Evolutionary conservation across 2,888 invertebrate species (phyloP).

Genomic region (Ormia ochracea): DNA sequence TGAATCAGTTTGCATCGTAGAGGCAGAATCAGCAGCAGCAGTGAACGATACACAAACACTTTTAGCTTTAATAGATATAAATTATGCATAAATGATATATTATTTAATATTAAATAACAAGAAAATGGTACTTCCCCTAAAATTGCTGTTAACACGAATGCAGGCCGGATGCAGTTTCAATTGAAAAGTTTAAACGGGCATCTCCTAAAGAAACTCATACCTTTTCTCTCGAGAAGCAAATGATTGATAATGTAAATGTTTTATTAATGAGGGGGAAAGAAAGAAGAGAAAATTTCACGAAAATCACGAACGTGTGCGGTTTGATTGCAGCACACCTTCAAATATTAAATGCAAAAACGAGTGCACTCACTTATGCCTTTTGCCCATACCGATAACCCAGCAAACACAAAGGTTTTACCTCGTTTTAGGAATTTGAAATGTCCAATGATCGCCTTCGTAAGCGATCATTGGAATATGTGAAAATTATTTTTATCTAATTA

Average conservation of each 20-base stretch:
- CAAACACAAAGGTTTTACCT: too few species aligned
- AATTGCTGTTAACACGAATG: not conserved
- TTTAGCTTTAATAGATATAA: not conserved
- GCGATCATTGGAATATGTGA: too few species aligned
- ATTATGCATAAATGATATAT: too few species aligned
- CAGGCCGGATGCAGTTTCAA: not conserved
- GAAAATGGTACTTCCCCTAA: not conserved
- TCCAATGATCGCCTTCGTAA: too few species aligned
- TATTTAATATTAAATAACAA: too few species aligned
- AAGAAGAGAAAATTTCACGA: not conserved
- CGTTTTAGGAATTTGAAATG: too few species aligned
- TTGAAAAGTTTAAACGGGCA: not conserved
- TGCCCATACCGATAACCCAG: not conserved
- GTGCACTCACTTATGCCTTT: not conserved
- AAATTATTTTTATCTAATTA: too few species aligned
- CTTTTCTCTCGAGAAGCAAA: not conserved
- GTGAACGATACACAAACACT: not conserved
- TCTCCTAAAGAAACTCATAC: not conserved
- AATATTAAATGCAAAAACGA: too few species aligned
- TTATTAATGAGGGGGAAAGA: not conserved
- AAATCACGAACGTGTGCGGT: slow-evolving; percentile 21
- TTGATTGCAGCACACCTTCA: too few species aligned
- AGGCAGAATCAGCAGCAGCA: not conserved
- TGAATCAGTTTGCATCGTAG: not conserved
- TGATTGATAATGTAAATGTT: not conserved